Evolutionary conservation across 2,797 vertebrate species (phyloP), one percentile per base, ranked within the genome.

Genomic region (Epinephelus malabaricus): DNA sequence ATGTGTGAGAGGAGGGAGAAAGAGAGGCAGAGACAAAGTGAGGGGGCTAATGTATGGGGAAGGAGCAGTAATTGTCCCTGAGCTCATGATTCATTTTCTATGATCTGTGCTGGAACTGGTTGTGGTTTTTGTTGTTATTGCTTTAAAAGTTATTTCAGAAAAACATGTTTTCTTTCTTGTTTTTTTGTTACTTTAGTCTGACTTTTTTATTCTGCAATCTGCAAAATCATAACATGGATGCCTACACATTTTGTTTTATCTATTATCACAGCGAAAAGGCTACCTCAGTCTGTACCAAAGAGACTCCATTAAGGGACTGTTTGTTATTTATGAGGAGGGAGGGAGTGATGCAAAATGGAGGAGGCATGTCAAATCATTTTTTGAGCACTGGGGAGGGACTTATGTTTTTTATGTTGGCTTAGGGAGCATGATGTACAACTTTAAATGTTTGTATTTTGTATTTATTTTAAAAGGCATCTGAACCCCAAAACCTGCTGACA

Each of bases 1-100:
- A 34, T 64, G 70, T 62, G 38, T 55, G 38, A 54, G 66, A 8
- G 23, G 18, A 73, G 68, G 59, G 25, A 67, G 64, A 63, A 46
- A 55, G 27, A 47, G 45, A 55, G 67, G n/a, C 47, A 43, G 21
- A 49, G 68, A 61, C 21, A 50, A 45, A 55, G 38, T 15, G 54
- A 73, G 46, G 61, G 34, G 34, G 30, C 3, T 34, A 34, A 34
- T 34, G 34, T 34, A 34, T 34, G 34, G 34, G 0, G 27, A 30
- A 30, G 27, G 27, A 30, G 5, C 5, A 30, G 27, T 30, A 30
- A 50, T 7, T 11, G 40, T 4, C 30, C 7, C 34, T 34, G 34
- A 34, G 7, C 34, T 8, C 34, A 34, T 34, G 34, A 34, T 34
- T 34, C 34, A 34, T 34, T 34, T 34, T 34, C 34, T 34, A 8